phyloP scores from a whole-genome alignment of 2,113 vertebrate species.

The Entelurus aequoreus region DNA sequence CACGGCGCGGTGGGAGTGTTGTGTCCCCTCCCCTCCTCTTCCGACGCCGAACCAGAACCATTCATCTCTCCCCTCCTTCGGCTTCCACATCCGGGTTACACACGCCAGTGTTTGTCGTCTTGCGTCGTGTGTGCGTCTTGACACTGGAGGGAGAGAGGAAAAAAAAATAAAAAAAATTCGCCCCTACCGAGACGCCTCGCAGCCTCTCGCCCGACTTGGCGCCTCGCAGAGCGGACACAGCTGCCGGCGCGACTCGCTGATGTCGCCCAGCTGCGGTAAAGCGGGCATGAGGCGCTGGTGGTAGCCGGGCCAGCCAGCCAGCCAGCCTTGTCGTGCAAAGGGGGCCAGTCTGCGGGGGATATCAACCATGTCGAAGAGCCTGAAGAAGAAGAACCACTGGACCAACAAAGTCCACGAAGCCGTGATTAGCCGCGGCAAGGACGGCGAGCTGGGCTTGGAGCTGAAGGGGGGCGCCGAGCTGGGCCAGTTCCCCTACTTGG shows the following conservation, averaged over 20 bases:
- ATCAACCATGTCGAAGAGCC: conserved; percentile 94
- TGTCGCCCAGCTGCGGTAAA: conserved; percentile 53
- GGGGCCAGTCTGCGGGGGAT: conserved; percentile 59
- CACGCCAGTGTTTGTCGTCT: conserved; percentile 58
- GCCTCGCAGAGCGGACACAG: conserved; percentile 60
- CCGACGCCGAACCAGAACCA: conserved; percentile 66
- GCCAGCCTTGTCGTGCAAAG: conserved; percentile 19
- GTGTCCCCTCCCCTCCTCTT: conserved; percentile 63
- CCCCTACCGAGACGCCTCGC: conserved; percentile 57
- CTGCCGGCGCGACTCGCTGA: conserved; percentile 49
- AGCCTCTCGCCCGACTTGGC: conserved; percentile 54
- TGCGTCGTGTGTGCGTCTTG: conserved; percentile 50
- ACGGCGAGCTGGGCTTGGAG: conserved; percentile 94
- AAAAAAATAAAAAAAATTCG: conserved; percentile 12
- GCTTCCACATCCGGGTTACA: conserved; percentile 80
- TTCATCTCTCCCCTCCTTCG: conserved; percentile 70
- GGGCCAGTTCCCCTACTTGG: conserved; percentile 94
- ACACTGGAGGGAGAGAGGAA: conserved; percentile 29
- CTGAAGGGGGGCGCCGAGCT: conserved; percentile 93
- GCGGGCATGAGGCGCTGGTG: conserved; percentile 59
- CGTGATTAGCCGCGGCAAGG: conserved; percentile 83
- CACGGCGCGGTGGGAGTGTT: conserved; percentile 52
- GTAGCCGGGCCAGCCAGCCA: conserved; percentile 40
- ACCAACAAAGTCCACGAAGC: conserved; percentile 98
- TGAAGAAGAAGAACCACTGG: conserved; percentile 99